Percentiles rank a stretch among this genome's conserved stretches.
Conservation (phyloP, 2,888 invertebrate species). For the Ischnura elegans region DNA sequence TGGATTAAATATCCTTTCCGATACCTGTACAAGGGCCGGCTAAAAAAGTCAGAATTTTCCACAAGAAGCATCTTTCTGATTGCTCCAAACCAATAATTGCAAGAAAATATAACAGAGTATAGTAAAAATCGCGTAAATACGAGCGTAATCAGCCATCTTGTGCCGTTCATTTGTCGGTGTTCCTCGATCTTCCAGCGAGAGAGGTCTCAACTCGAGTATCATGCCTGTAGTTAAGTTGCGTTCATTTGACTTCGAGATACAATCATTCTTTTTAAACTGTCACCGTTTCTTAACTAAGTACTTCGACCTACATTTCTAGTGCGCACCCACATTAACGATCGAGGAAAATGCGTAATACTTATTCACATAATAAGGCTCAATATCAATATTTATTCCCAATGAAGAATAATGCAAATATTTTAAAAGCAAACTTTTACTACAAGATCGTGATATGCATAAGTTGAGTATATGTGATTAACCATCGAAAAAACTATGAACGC, state of each 20-base stretch:
- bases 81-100: background rate
- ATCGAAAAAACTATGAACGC: too few relatives aligned
- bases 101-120: background rate
- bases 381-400: background rate
- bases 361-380: background rate
- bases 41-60: background rate
- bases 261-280: background rate
- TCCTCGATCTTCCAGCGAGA: constrained; percentile 50
- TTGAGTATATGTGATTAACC: too few relatives aligned
- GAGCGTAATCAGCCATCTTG: constrained; percentile 56
- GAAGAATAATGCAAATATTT: too few relatives aligned
- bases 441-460: background rate
- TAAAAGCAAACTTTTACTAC: background rate
- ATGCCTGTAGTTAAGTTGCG: constrained; percentile 14
- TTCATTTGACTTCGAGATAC: background rate
- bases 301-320: constrained; percentile 34
- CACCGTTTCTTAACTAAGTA: background rate
- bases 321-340: background rate
- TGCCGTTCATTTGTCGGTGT: constrained; percentile 44
- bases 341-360: background rate
- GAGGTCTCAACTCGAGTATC: background rate
- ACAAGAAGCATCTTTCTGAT: background rate
- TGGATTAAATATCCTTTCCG: too few relatives aligned
- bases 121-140: constrained; percentile 34
- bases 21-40: background rate